phyloP scores from a whole-genome alignment of 2,113 vertebrate genomes.

The Seriola aureovittata region DNA sequence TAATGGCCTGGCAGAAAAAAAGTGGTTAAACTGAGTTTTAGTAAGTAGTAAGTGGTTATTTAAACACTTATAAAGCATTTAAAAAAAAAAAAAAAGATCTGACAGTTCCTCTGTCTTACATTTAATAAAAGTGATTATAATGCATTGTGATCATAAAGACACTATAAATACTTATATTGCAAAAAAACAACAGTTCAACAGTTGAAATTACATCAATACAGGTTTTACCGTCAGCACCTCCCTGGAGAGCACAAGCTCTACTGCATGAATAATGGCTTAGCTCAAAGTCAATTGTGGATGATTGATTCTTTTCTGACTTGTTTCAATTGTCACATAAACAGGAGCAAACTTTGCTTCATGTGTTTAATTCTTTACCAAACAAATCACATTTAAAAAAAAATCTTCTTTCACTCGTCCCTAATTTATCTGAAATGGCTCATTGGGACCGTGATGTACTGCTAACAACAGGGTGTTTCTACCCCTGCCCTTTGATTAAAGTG shows the following conservation, averaged over 20 bases:
- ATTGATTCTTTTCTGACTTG: neutral
- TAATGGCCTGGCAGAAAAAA: constrained; percentile 89
- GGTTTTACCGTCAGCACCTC: neutral
- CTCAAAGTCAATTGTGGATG: neutral
- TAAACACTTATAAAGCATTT: neutral
- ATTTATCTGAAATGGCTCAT: constrained; percentile 44
- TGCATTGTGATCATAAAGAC: too few species aligned
- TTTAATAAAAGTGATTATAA: neutral
- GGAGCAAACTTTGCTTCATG: neutral
- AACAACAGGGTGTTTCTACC: constrained; percentile 26
- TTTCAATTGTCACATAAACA: neutral
- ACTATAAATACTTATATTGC: too few species aligned
- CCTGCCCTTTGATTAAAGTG: constrained; percentile 29
- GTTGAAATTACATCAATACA: neutral
- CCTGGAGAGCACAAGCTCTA: neutral
- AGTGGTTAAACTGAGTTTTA: neutral
- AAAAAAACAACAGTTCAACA: neutral
- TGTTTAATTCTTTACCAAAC: neutral
- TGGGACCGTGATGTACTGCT: constrained; percentile 3
- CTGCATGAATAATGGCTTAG: neutral
- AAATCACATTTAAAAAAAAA: constrained; percentile 19
- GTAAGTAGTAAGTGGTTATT: neutral
- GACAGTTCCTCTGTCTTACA: neutral
- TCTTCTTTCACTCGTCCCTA: neutral
- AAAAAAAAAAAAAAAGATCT: neutral